Evolutionary conservation across 2,113 vertebrate species (phyloP).

Genomic region (Rhinopomastus cyanomelas): DNA sequence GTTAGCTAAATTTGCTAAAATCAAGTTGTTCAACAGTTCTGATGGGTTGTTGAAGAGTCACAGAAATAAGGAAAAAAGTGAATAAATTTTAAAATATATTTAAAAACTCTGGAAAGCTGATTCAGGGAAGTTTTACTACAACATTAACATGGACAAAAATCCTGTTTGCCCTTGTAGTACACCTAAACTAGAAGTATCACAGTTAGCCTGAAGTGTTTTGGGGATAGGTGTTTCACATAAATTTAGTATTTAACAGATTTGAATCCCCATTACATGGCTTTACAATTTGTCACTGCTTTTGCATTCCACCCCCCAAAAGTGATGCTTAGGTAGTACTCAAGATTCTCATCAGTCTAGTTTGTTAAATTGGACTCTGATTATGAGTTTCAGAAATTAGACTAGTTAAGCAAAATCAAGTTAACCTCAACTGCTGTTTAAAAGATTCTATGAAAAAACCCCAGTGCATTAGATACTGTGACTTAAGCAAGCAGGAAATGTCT

Average conservation of each 20-base stretch:
- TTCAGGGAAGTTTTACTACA: not conserved
- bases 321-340: not conserved
- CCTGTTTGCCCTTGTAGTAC: not conserved
- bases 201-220: not conserved
- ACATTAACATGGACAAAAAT: not conserved
- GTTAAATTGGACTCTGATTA: no score
- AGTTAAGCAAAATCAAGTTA: slow-evolving; percentile 32
- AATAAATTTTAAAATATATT: not conserved
- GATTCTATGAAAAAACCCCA: not conserved
- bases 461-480: not conserved
- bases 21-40: not conserved
- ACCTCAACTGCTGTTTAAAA: slow-evolving; percentile 46
- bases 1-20: not conserved
- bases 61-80: not conserved
- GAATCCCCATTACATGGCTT: not conserved
- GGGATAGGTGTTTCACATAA: not conserved
- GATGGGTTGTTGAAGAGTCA: not conserved
- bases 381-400: not conserved
- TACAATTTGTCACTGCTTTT: not conserved
- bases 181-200: not conserved
- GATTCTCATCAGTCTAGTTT: not conserved
- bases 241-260: not conserved
- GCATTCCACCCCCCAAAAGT: not conserved
- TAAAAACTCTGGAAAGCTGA: not conserved
- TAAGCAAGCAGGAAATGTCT: not conserved